Conservation (phyloP, 2,797 vertebrate genomes). For the Crocodylus rhombifer region DNA sequence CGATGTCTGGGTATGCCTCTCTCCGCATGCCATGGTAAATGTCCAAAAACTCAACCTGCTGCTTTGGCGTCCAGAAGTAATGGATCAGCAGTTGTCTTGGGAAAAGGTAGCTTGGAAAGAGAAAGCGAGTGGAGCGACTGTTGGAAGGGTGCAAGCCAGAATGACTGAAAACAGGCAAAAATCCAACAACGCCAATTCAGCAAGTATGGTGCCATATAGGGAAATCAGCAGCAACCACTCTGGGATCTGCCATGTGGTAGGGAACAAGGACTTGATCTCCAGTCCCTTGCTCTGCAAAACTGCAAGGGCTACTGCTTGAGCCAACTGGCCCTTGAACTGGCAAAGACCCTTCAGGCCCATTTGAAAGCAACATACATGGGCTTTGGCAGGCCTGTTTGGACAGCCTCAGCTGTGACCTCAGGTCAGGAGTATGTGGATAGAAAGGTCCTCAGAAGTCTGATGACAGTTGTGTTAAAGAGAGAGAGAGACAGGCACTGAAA, state of each 20-base stretch:
- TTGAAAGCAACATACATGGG: neutral
- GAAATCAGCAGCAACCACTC: neutral
- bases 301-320: neutral
- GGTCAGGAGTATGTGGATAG: neutral
- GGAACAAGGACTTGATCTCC: neutral
- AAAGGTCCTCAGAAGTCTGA: neutral
- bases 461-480: too few relatives aligned
- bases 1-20: constrained; percentile 76
- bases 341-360: neutral
- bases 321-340: neutral
- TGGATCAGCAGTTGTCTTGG: constrained; percentile 92
- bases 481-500: neutral
- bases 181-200: too few relatives aligned
- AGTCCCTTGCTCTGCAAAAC: neutral
- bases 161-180: too few relatives aligned
- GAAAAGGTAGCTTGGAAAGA: constrained; percentile 89
- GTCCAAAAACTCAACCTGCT: constrained; percentile 86
- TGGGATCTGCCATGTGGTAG: neutral
- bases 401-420: accelerated
- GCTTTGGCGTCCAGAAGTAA: constrained; percentile 92
- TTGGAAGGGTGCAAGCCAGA: too few relatives aligned
- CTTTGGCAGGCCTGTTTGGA: neutral
- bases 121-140: neutral
- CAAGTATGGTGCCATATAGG: too few relatives aligned
- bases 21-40: constrained; percentile 85